phyloP scores from a whole-genome alignment of 2,113 vertebrate genomes.

The Phylloscopus trochiloides region DNA sequence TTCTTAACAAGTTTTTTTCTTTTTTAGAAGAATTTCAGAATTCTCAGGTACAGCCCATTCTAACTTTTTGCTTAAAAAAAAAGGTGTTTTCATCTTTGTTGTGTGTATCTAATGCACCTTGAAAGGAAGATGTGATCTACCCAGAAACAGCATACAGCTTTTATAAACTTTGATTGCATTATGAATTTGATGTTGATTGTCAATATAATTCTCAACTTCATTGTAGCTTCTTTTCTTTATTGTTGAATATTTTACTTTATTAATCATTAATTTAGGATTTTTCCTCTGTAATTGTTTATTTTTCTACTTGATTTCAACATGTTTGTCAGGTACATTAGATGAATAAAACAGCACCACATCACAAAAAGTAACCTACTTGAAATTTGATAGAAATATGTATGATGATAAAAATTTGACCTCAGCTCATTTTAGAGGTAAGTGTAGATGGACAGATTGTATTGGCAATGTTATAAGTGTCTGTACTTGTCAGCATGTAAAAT shows the following conservation, averaged over 20 bases:
- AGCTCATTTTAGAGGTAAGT: background rate
- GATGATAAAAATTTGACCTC: background rate
- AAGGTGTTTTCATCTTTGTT: background rate
- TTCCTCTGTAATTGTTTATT: conserved; percentile 9
- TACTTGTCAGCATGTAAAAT: background rate
- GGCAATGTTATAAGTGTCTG: background rate
- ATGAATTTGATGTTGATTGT: background rate
- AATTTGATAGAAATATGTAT: background rate
- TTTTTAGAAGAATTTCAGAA: background rate
- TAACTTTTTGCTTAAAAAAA: background rate
- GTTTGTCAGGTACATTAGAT: conserved; percentile 25
- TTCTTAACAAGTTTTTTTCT: background rate
- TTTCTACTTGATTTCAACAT: conserved; percentile 1
- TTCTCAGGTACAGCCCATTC: background rate
- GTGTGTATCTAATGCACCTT: background rate
- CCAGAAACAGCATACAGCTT: background rate
- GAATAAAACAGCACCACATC: background rate
- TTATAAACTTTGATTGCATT: background rate
- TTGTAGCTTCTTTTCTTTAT: conserved; percentile 11
- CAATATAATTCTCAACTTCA: conserved; percentile 8
- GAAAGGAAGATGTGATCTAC: conserved; percentile 9
- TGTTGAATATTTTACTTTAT: background rate
- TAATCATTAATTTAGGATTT: conserved; percentile 40
- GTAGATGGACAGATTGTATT: background rate
- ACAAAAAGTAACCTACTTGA: background rate